phyloP scores from a whole-genome alignment of 2,888 invertebrate species.

The Clivina fossor region DNA sequence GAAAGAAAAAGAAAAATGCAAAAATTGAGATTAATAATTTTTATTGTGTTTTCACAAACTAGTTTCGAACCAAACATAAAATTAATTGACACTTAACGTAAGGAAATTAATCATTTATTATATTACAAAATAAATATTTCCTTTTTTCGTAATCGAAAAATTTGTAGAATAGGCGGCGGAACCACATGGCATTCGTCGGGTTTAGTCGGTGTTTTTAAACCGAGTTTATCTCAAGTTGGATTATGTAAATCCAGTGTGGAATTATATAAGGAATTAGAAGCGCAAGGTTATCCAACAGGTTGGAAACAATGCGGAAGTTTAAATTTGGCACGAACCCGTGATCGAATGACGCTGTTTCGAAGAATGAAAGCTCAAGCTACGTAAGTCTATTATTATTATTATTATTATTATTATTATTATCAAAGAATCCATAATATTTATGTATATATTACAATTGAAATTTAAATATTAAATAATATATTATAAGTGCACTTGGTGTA shows the following conservation, averaged over 20 bases:
- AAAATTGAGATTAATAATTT: too few relatives aligned
- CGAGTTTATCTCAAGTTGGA: conserved; percentile 76
- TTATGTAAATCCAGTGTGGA: conserved; percentile 78
- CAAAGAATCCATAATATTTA: neutral
- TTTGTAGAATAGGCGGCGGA: conserved; percentile 70
- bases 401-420: neutral
- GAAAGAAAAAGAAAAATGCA: too few relatives aligned
- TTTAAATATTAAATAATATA: neutral
- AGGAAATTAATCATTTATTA: too few relatives aligned
- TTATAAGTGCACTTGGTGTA: too few relatives aligned
- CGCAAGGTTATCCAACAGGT: conserved; percentile 73
- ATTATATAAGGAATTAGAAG: conserved; percentile 72
- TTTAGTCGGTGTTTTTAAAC: conserved; percentile 83
- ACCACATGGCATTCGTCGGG: conserved; percentile 83
- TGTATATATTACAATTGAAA: neutral
- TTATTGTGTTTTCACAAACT: too few relatives aligned
- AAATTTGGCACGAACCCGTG: conserved; percentile 79
- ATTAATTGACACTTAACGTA: too few relatives aligned
- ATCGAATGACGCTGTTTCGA: conserved; percentile 80
- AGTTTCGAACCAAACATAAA: too few relatives aligned
- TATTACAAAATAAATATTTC: too few relatives aligned
- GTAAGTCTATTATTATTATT: conserved; percentile 55
- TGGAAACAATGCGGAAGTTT: conserved; percentile 93
- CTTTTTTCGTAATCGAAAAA: conserved; percentile 7
- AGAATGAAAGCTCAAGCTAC: conserved; percentile 84